phyloP scores from a whole-genome alignment of 2,888 invertebrate species.

The Gasteruption jaculator region DNA sequence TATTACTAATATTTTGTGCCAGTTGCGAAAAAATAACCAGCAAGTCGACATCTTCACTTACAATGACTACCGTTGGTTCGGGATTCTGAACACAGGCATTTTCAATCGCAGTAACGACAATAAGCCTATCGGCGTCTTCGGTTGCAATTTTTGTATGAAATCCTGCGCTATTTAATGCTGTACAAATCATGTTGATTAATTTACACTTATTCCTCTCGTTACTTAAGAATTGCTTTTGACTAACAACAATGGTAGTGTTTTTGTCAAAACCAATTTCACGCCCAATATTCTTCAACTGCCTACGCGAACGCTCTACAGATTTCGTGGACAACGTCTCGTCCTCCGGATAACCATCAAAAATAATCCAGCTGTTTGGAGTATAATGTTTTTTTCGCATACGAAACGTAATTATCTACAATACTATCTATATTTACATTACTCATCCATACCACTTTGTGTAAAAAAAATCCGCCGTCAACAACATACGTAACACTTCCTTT shows the following conservation, averaged over 20 bases:
- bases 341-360: slow-evolving; percentile 19
- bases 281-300: slow-evolving; percentile 13
- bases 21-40: slow-evolving; percentile 31
- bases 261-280: slow-evolving; percentile 15
- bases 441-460: slow-evolving; percentile 17
- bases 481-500: slow-evolving; percentile 4
- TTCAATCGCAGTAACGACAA: slow-evolving; percentile 27
- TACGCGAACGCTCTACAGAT: slow-evolving; percentile 15
- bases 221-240: slow-evolving; percentile 29
- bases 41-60: slow-evolving; percentile 31
- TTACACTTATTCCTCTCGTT: slow-evolving; percentile 31
- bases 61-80: slow-evolving; percentile 28
- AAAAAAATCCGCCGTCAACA: slow-evolving; percentile 17
- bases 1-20: slow-evolving; percentile 23
- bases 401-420: slow-evolving; percentile 14
- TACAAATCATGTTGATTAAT: slow-evolving; percentile 25
- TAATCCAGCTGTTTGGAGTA: slow-evolving; percentile 13
- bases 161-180: slow-evolving; percentile 22
- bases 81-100: slow-evolving; percentile 22
- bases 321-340: slow-evolving; percentile 17
- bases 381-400: slow-evolving; percentile 14
- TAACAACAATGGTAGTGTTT: slow-evolving; percentile 11
- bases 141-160: slow-evolving; percentile 28
- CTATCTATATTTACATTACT: slow-evolving; percentile 5
- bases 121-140: slow-evolving; percentile 30